Conservation (phyloP, 2,113 vertebrate genomes). For the Dolichotis patagonum region DNA sequence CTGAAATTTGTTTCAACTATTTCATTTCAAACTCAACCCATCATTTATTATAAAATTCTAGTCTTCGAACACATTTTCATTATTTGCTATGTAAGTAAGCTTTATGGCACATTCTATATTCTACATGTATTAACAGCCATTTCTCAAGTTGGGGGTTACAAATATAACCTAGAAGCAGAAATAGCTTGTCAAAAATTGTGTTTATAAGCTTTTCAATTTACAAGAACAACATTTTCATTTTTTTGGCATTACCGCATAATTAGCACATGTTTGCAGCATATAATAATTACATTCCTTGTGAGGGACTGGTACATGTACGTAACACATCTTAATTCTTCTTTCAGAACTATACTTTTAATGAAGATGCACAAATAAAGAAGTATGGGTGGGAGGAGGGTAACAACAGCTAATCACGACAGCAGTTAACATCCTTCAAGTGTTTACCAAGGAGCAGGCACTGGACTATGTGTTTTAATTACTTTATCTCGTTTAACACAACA, state of each 20-base stretch:
- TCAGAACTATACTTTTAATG: background rate
- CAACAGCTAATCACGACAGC: background rate
- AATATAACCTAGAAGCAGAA: constrained; percentile 38
- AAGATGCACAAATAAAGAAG: background rate
- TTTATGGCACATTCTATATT: background rate
- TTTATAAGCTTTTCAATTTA: background rate
- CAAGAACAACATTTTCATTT: background rate
- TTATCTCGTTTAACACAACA: background rate
- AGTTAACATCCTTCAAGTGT: background rate
- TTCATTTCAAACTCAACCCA: constrained; percentile 50
- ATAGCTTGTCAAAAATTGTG: background rate
- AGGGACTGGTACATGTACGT: background rate
- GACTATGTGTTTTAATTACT: background rate
- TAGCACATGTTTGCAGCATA: background rate
- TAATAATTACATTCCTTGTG: background rate
- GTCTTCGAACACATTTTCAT: constrained; percentile 22
- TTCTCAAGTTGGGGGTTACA: background rate
- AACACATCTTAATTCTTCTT: background rate
- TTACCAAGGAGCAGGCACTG: background rate
- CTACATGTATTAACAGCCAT: background rate
- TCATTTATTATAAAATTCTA: constrained; percentile 18
- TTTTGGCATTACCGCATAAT: background rate
- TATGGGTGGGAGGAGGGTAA: background rate
- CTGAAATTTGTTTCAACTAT: constrained; percentile 63
- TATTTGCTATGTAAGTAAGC: constrained; percentile 19